Evolutionary conservation across 2,113 vertebrate species (phyloP).

Genomic region (Pteropus alecto): DNA sequence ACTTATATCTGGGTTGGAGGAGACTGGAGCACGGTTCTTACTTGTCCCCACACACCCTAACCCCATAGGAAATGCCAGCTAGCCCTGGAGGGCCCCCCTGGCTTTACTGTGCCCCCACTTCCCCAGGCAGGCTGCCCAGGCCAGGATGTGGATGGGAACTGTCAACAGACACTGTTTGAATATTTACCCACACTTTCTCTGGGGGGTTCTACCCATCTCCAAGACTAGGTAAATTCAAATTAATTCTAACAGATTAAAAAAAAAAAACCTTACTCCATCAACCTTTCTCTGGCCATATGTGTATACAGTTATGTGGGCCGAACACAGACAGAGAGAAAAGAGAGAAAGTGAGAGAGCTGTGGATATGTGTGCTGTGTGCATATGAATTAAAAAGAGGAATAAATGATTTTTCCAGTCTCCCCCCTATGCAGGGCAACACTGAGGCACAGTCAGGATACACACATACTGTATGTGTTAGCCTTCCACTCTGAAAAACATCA

Average conservation of each 20-base stretch:
- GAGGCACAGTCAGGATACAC: neutral
- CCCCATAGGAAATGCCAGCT: constrained; percentile 49
- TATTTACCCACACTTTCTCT: constrained; percentile 67
- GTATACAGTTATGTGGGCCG: neutral
- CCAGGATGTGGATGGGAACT: constrained; percentile 61
- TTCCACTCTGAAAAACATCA: neutral
- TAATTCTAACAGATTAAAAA: constrained; percentile 16
- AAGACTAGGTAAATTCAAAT: constrained; percentile 51
- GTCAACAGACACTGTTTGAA: constrained; percentile 70
- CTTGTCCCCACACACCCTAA: neutral
- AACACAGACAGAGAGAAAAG: constrained; percentile 19
- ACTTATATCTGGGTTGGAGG: neutral
- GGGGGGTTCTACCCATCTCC: neutral
- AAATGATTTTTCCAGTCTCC: neutral
- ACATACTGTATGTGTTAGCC: neutral
- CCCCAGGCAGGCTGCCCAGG: constrained; percentile 50
- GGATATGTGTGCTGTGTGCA: neutral
- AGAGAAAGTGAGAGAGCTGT: neutral
- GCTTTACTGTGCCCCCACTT: neutral
- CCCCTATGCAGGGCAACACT: neutral
- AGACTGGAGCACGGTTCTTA: constrained; percentile 16
- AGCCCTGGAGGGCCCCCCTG: neutral
- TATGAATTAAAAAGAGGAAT: neutral
- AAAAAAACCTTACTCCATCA: constrained; percentile 32
- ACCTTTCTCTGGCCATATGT: neutral